Percentiles rank a stretch among this genome's conserved stretches.
Conservation (phyloP, 2,888 invertebrate genomes). For the Pyrochroa serraticornis region DNA sequence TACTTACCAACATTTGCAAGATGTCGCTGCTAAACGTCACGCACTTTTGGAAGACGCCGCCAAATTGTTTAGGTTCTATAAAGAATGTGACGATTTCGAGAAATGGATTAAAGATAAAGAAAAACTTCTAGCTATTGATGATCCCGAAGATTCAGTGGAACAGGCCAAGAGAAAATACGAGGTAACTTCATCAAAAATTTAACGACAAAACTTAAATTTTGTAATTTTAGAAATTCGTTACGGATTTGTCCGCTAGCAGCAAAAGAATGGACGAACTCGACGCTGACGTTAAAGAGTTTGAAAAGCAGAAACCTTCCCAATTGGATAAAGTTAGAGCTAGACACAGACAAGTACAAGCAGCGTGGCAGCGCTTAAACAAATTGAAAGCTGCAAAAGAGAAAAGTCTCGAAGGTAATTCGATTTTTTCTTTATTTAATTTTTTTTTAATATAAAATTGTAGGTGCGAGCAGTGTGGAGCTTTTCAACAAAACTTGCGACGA, state of each 20-base stretch:
- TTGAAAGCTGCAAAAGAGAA: constrained; percentile 90
- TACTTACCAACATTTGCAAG: constrained; percentile 80
- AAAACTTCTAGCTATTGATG: constrained; percentile 81
- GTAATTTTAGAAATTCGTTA: constrained; percentile 78
- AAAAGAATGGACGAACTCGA: constrained; percentile 91
- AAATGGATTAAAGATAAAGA: constrained; percentile 97
- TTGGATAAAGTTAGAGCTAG: constrained; percentile 77
- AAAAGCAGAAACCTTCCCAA: constrained; percentile 84
- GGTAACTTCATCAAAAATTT: constrained; percentile 58
- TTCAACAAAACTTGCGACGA: constrained; percentile 97
- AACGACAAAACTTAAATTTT: neutral
- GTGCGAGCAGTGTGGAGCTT: constrained; percentile 79
- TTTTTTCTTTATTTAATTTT: too few species aligned
- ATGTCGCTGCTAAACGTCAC: constrained; percentile 80
- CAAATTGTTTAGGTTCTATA: constrained; percentile 89
- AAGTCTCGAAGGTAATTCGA: constrained; percentile 71
- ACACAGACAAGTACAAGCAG: constrained; percentile 83
- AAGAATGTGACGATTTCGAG: constrained; percentile 97
- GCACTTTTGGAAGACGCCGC: constrained; percentile 91
- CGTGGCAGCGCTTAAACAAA: constrained; percentile 87
- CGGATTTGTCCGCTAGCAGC: constrained; percentile 92
- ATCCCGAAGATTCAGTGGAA: constrained; percentile 87
- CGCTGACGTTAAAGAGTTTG: constrained; percentile 83
- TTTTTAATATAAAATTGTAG: too few species aligned
- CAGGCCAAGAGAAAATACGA: constrained; percentile 95